Percentiles rank a stretch among this genome's conserved stretches.
Conservation (phyloP, 1,140 invertebrate genomes). For the Drosophila elegans region DNA sequence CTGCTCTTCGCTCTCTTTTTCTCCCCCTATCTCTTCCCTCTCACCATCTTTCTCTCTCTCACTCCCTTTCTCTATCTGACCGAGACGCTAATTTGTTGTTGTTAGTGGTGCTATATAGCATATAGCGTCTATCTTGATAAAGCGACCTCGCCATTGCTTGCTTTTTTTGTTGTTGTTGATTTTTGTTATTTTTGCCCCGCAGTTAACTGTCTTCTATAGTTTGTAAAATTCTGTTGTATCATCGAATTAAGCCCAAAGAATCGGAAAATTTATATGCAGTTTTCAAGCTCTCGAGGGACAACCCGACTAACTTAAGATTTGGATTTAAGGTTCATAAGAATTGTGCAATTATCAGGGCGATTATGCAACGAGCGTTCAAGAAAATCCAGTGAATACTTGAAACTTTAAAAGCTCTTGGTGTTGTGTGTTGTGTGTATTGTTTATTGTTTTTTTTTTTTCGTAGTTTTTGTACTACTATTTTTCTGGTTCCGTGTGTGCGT, state of each 20-base stretch:
- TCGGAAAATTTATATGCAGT: background rate
- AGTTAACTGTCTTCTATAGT: conserved; percentile 19
- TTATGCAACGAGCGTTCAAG: conserved; percentile 44
- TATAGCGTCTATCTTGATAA: conserved; percentile 41
- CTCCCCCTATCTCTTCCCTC: background rate
- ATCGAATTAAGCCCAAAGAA: background rate
- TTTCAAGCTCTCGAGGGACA: conserved; percentile 4
- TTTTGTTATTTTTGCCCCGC: conserved; percentile 4
- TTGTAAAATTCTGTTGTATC: conserved; percentile 4
- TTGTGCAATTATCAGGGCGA: conserved; percentile 33
- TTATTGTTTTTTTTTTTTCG: conserved; percentile 20
- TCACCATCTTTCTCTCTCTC: background rate
- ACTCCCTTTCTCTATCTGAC: conserved; percentile 23
- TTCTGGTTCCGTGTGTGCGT: conserved; percentile 42
- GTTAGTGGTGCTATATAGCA: conserved; percentile 27
- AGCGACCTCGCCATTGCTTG: conserved; percentile 46
- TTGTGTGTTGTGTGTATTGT: conserved; percentile 12
- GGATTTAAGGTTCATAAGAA: background rate
- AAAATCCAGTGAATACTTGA: conserved; percentile 25
- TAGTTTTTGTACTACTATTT: conserved; percentile 19
- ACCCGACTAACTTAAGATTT: background rate
- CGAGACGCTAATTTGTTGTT: conserved; percentile 49
- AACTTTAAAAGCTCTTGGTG: conserved; percentile 38
- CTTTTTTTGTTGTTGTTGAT: conserved; percentile 13
- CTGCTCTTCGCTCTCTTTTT: conserved; percentile 25